Evolutionary conservation across 2,888 invertebrate genomes (phyloP).

Genomic region (Acronicta leporina): DNA sequence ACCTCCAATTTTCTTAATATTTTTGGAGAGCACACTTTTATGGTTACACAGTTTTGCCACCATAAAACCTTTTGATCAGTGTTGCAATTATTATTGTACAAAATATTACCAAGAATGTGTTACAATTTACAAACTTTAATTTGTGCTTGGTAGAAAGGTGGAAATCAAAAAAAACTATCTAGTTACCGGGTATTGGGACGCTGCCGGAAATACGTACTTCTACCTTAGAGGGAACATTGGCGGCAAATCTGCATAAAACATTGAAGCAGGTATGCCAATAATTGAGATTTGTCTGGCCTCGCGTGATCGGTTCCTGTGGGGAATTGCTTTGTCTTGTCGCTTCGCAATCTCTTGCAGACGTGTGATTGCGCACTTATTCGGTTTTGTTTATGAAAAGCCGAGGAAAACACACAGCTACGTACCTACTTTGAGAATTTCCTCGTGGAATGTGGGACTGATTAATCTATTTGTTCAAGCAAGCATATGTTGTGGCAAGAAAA

Average conservation of each 20-base stretch:
- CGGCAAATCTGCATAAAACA: constrained; percentile 70
- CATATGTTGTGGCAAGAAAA: too few relatives aligned
- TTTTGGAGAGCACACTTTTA: too few relatives aligned
- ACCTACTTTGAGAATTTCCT: constrained; percentile 55
- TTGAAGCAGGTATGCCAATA: constrained; percentile 66
- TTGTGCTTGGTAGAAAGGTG: too few relatives aligned
- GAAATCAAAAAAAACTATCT: too few relatives aligned
- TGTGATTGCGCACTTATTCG: constrained; percentile 65
- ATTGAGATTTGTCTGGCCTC: constrained; percentile 73
- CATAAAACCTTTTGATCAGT: too few relatives aligned
- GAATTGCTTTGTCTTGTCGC: constrained; percentile 71
- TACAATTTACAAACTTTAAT: too few relatives aligned
- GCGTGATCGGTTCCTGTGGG: constrained; percentile 79
- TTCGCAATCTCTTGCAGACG: constrained; percentile 58
- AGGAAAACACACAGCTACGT: constrained; percentile 42
- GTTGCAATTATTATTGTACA: too few relatives aligned
- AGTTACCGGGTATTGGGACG: too few relatives aligned
- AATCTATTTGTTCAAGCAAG: constrained; percentile 6
- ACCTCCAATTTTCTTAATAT: too few relatives aligned
- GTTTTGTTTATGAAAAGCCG: constrained; percentile 63
- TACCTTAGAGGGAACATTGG: constrained; percentile 52
- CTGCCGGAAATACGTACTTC: too few relatives aligned
- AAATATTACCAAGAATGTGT: too few relatives aligned
- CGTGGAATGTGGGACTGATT: constrained; percentile 39
- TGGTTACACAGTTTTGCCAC: too few relatives aligned